Evolutionary conservation across 2,797 vertebrate genomes (phyloP).

Genomic region (Bradypodion ventrale): DNA sequence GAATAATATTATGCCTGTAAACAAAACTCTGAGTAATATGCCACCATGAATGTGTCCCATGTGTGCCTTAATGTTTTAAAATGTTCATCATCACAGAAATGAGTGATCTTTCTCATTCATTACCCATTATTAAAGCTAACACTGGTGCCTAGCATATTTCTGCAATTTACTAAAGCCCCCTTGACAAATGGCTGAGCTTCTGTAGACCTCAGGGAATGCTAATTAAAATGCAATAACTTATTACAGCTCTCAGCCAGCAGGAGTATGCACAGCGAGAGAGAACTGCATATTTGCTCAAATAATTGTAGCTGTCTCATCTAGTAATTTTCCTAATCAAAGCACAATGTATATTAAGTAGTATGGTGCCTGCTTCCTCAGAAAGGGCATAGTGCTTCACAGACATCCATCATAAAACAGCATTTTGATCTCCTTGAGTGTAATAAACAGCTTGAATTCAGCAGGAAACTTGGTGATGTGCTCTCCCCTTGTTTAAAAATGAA

Average conservation of each 20-base stretch:
- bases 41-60: neutral
- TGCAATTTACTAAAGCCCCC: conserved; percentile 27
- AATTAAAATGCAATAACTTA: conserved; percentile 51
- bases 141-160: conserved; percentile 4
- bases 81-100: neutral
- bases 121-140: conserved; percentile 19
- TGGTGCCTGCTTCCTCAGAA: conserved; percentile 30
- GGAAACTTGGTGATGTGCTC: conserved; percentile 3
- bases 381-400: conserved; percentile 33
- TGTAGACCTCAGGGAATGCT: conserved; percentile 36
- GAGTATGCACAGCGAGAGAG: conserved; percentile 4
- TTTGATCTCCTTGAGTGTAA: conserved; percentile 49
- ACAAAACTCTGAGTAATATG: neutral
- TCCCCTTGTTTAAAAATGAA: conserved; percentile 53
- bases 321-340: conserved; percentile 51
- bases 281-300: neutral
- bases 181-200: conserved; percentile 41
- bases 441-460: conserved; percentile 45
- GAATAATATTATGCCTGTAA: neutral
- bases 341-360: conserved; percentile 17
- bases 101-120: conserved; percentile 12
- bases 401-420: conserved; percentile 34
- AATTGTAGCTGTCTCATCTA: conserved; percentile 11
- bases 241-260: conserved; percentile 29
- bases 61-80: neutral